phyloP scores from a whole-genome alignment of 2,888 invertebrate genomes.

The Trissolcus brochymenae region DNA sequence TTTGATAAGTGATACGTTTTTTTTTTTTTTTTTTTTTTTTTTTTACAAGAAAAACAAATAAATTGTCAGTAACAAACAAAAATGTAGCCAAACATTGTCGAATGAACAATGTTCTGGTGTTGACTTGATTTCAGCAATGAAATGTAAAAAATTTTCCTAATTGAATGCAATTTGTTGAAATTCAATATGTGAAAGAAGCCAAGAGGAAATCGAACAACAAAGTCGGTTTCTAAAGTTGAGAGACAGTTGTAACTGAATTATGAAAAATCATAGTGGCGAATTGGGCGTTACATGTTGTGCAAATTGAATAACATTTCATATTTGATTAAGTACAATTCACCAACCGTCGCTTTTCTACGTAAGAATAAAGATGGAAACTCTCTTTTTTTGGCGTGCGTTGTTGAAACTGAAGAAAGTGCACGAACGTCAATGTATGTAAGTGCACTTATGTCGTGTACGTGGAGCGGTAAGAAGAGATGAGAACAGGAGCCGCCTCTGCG shows the following conservation, averaged over 20 bases:
- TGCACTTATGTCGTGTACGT: slow-evolving; percentile 50
- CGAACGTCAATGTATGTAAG: slow-evolving; percentile 49
- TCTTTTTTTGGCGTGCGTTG: slow-evolving; percentile 24
- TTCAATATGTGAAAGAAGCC: no score
- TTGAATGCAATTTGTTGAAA: no score
- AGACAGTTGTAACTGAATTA: not conserved
- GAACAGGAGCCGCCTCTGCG: slow-evolving; percentile 62
- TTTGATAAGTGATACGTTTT: no score
- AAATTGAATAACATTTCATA: slow-evolving; percentile 28
- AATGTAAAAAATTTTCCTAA: no score
- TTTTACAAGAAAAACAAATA: no score
- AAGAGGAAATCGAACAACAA: no score
- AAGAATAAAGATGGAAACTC: slow-evolving; percentile 27
- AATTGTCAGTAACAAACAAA: no score
- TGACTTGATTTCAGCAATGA: no score
- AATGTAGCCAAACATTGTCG: no score
- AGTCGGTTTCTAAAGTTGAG: not conserved
- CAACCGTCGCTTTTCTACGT: slow-evolving; percentile 29
- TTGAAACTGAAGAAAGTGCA: slow-evolving; percentile 54
- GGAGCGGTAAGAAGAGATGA: slow-evolving; percentile 48
- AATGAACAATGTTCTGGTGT: no score
- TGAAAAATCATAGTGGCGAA: no score
- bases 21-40: no score
- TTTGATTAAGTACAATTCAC: slow-evolving; percentile 22
- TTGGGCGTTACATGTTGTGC: not conserved